Evolutionary conservation across 2,113 vertebrate species (phyloP), one percentile per base, ranked within the genome.

Genomic region (Neofelis nebulosa): DNA sequence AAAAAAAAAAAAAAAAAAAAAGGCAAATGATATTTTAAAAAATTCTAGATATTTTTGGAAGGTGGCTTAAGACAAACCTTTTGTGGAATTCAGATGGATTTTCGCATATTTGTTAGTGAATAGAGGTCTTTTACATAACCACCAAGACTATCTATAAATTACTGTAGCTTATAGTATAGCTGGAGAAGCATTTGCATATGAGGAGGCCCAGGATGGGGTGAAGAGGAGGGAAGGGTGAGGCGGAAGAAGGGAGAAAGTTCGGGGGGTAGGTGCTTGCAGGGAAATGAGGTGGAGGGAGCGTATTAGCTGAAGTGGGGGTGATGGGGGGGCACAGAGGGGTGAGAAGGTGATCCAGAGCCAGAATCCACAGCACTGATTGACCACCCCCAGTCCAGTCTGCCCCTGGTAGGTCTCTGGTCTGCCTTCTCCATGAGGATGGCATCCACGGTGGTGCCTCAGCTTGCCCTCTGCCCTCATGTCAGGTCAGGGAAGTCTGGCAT

Each of bases 51-150:
- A 55, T 78, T 50, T 85, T 89, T 86, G 33, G 45, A 92, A 48
- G 55, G 96, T 31, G 61, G 71, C 23, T 97, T 87, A 93, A 15
- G 61, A 78, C 27, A 88, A 91, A 93, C 57, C 41, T 55, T 87
- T 31, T 31, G 2, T 68, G 68, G 31, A 92, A 86, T 33, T 78
- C 66, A 63, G 73, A 85, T 86, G n/a, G 57, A 82, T 69, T 95
- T 94, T 89, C 78, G 89, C 15, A 33, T 85, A 89, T 91, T 89
- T 95, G 68, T 65, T 89, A 82, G 41, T 95, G 74, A 94, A 82
- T 65, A 93, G 36, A 36, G 7, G 61, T 33, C 45, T 95, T 96
- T 97, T 88, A 84, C 14, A 38, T 50, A 84, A 68, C 33, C 69
- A 15, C 36, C 7, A 23, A 13, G 71, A 83, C 21, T 92, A 88